These are phyloP conservation scores for Bombus soroeensis DNA, from an alignment of 1,140 invertebrate species.

Conservation along the genomic window DNA sequence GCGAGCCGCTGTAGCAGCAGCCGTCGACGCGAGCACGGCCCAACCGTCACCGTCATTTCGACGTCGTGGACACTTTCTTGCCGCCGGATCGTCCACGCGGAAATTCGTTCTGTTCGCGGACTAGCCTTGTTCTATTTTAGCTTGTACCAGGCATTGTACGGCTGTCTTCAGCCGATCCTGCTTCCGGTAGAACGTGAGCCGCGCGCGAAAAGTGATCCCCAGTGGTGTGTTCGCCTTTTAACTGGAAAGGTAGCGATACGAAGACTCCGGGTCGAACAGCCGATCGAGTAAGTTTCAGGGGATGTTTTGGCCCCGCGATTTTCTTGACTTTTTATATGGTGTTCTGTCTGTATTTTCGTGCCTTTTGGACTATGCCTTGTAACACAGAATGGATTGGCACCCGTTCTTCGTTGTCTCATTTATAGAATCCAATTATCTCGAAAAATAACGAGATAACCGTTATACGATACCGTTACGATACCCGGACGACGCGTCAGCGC, in stretches of 20 bases:
- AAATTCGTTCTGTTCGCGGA: conserved; percentile 36
- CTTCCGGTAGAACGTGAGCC: conserved; percentile 13
- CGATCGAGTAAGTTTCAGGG: conserved; percentile 8
- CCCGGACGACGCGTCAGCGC: neutral
- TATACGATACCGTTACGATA: conserved; percentile 9
- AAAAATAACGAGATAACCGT: neutral
- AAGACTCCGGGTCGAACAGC: neutral
- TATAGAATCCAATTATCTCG: neutral
- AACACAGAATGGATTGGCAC: too few relatives aligned
- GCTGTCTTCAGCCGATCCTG: neutral
- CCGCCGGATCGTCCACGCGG: conserved; percentile 54
- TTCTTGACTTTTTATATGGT: neutral
- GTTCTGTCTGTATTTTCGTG: too few relatives aligned
- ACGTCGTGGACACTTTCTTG: conserved; percentile 64
- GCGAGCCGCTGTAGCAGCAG: conserved; percentile 69
- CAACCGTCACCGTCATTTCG: conserved; percentile 73
- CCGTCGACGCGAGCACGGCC: conserved; percentile 71
- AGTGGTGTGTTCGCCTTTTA: conserved; percentile 53
- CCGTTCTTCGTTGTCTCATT: neutral
- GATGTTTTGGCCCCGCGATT: too few relatives aligned
- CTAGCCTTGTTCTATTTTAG: neutral
- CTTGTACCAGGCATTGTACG: neutral
- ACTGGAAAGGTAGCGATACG: conserved; percentile 21
- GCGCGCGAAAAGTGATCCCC: conserved; percentile 61
- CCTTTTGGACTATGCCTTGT: neutral